Base-by-base conservation (phyloP, 64 coral and sea anemone species). In the Actinia equina region DNA sequence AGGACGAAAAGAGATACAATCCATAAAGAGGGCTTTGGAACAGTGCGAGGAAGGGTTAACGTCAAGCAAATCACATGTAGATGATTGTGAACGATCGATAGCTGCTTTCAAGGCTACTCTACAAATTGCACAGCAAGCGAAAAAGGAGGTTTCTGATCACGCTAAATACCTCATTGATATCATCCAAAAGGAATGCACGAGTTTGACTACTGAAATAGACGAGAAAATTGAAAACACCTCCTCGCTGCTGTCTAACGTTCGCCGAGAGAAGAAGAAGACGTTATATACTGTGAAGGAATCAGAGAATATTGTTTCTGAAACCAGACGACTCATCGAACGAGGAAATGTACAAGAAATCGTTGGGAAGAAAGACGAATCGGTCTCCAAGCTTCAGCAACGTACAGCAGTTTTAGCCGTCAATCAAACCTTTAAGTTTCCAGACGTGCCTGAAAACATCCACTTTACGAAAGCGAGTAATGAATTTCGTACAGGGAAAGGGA, bases 1-100 rank as follows among this genome's bases (percentile, higher is more conserved):
- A 18, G 94, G 94, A 88, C 67, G 89, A 76, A 91, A 77, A 67
- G 94, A 92, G 84, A 88, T 92, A 52, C 69, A 89, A 52, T 80
- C 82, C 14, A 77, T 77, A 9, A 77, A 77, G 74, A 37, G 11
- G 12, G 74, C 74, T 26, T 14, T 77, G 13, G 25, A 77, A 77
- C 25, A 20, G 43, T 37, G 74, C 17, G 74, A 77, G 43, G 19
- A 44, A 77, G 43, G 11, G 6, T 26, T 44, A 37, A 17, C 11
- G 6, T 37, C 25, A 20, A 77, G 74, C 74, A 37, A 77, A 16
- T 11, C 11, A 16, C 55, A 57, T 57, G 11, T 57, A 12, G 55
- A 57, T 57, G 55, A 57, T 16, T 57, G 55, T 16, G 55, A 57
- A 6, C 6, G 55, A 57, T 57, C 15, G 10, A 57, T 57, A 57